A percentile compares a stretch with the other conserved stretches of the same genome.
These are phyloP conservation scores for Ochropleura plecta DNA, from an alignment of 2,888 invertebrate species.

Conservation along the genomic window DNA sequence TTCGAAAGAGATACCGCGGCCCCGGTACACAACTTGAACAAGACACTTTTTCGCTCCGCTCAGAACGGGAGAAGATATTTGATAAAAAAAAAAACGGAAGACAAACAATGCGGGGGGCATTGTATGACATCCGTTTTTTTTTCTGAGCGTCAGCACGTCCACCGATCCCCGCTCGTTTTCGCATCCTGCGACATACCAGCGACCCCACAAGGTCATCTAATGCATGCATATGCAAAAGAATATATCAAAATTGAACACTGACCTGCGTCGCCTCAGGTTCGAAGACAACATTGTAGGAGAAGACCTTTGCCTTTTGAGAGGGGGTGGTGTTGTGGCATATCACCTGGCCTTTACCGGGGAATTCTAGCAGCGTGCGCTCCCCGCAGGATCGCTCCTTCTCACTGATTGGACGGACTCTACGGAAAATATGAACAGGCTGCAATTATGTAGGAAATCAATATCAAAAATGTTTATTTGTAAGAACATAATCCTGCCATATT, in stretches of 20 bases:
- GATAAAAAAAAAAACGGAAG: too few relatives aligned
- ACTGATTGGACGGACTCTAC: slow-evolving; percentile 95
- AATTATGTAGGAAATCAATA: neutral
- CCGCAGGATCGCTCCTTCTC: slow-evolving; percentile 93
- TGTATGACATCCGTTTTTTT: too few relatives aligned
- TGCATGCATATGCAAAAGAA: neutral
- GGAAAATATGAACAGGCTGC: neutral
- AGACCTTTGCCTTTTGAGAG: slow-evolving; percentile 95
- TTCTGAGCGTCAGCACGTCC: too few relatives aligned
- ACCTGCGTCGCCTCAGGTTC: slow-evolving; percentile 96
- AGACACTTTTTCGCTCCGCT: too few relatives aligned
- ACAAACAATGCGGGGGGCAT: neutral
- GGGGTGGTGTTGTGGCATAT: slow-evolving; percentile 90
- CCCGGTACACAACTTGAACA: too few relatives aligned
- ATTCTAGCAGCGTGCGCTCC: slow-evolving; percentile 93
- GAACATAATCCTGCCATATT: too few relatives aligned
- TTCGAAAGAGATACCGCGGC: too few relatives aligned
- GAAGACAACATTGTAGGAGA: slow-evolving; percentile 98
- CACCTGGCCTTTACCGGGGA: slow-evolving; percentile 97
- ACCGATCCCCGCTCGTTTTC: neutral
- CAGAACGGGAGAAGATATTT: too few relatives aligned
- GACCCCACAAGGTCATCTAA: neutral
- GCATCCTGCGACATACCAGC: neutral
- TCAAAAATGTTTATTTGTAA: too few relatives aligned
- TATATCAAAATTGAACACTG: neutral